Evolutionary conservation across 2,888 invertebrate genomes (phyloP).

Genomic region (Torymus auratus): DNA sequence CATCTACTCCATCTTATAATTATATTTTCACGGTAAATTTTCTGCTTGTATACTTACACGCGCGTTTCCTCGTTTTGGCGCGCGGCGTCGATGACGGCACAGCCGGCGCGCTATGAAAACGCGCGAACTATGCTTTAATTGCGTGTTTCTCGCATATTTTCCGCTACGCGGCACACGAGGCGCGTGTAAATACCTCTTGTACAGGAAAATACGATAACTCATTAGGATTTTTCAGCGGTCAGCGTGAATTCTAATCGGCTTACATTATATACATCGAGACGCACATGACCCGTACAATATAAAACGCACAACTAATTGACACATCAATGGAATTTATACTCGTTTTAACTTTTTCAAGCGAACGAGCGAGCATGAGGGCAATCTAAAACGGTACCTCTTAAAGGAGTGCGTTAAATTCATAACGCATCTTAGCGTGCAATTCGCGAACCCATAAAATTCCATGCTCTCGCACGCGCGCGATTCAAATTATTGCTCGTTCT

Average conservation of each 20-base stretch:
- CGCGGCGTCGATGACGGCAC: too few species aligned
- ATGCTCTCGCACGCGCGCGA: neutral
- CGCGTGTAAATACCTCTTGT: too few species aligned
- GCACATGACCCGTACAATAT: neutral
- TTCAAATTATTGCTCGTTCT: too few species aligned
- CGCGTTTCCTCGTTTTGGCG: too few species aligned
- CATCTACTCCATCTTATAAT: too few species aligned
- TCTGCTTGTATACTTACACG: too few species aligned
- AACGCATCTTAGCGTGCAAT: neutral
- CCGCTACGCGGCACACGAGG: neutral
- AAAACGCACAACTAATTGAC: constrained; percentile 23
- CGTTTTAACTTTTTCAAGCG: neutral
- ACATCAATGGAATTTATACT: constrained; percentile 44
- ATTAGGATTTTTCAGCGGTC: too few species aligned
- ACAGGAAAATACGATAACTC: too few species aligned
- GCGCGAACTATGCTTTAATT: constrained; percentile 6
- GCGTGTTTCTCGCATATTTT: constrained; percentile 13
- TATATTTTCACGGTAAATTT: too few species aligned
- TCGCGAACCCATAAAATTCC: constrained; percentile 1
- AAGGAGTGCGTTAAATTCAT: neutral
- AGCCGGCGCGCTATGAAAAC: neutral
- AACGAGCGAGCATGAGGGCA: too few species aligned
- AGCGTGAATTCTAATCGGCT: too few species aligned
- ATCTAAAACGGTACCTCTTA: neutral
- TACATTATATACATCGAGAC: too few species aligned